Base-by-base conservation (phyloP, 30 jellyfish, hydroid and myxozoan genomes). In the Nemopilema nomurai region DNA sequence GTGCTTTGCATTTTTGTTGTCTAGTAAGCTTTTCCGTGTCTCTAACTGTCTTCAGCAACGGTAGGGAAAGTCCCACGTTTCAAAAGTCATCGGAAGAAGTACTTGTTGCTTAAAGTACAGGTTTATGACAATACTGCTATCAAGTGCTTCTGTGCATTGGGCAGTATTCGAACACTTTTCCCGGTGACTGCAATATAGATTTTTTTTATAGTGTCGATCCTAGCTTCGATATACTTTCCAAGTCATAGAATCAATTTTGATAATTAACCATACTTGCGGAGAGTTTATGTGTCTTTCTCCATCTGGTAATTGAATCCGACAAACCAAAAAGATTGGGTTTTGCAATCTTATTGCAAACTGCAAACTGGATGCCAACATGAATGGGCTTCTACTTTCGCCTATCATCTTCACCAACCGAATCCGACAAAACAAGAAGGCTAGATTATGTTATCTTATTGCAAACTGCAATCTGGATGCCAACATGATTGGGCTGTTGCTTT, bases 71-170 rank as follows among this genome's bases (percentile, higher is more conserved):
- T 1, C 51, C 51, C 33, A 50, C 69, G 1, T 22, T 3, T 6
- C 1, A 16, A 22, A 3, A 41, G 6, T 41, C 57, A 41, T n/a
- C n/a, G 13, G n/a, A 41, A 41, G 83, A 33, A 41, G 0, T 1
- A 13, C 33, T 73, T 31, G 69, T 30, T 7, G n/a, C 29, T 73
- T 22, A 19, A n/a, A 0, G 27, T 16, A 32, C 41, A 21, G 69
- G 83, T n/a, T 73, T 29, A 73, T 73, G 83, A 73, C 25, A 32
- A 73, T 73, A 41, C 68, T 49, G n/a, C 69, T 69, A 0, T 73
- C 70, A 73, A 16, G 51, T 41, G 83, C 83, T 3, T 6, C n/a
- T 31, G 30, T 18, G 83, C 83, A 41, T 73, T 31, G 22, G 83
- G 83, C 33, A 13, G 31, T 73, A 73, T 73, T 73, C 19, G 83